Evolutionary conservation across 2,113 vertebrate species (phyloP), one percentile per base, ranked within the genome.

Genomic region (Stercorarius parasiticus): DNA sequence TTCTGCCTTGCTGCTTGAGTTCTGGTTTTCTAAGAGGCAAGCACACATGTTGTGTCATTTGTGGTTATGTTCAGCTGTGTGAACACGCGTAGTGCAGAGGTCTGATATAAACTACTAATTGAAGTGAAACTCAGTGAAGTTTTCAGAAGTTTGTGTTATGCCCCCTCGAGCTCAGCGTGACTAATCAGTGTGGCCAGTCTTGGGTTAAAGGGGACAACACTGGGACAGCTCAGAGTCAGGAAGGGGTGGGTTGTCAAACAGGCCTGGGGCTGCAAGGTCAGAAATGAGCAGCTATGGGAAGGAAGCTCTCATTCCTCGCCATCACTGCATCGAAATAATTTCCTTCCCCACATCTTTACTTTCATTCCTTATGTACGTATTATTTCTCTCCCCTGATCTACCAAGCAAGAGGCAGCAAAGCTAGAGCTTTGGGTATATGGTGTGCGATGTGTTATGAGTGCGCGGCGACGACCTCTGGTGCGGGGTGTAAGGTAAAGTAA

Each of bases 21-120:
- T 98, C 72, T 98, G 99, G 87, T 88, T 98, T 76, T 99, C 99
- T 99, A 97, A 13, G 80, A 90, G 95, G 62, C 73, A 83, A 98
- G 40, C 61, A 59, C 32, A 93, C 5, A 4, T 1, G 9, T 15
- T 7, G n/a, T 23, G 56, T 62, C 2, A 69, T 45, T 65, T 47
- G 49, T 8, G 40, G 71, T n/a, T 13, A 12, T 6, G 7, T 1
- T 30, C 52, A 3, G 20, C 9, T 0, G 36, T 40, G 83, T 13
- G 53, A 53, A 7, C 40, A 5, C 0, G 20, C 3, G 32, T 18
- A 11, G 5, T 8, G 59, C 67, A 66, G 45, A 59, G 27, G 21
- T n/a, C 49, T 69, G 43, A 20, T 30, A 5, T 4, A 27, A 69
- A 22, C 0, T 0, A 7, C 67, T 23, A n/a, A 34, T 3, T 10